phyloP scores from a whole-genome alignment of 1,140 invertebrate species.

The Drosophila malerkotliana region DNA sequence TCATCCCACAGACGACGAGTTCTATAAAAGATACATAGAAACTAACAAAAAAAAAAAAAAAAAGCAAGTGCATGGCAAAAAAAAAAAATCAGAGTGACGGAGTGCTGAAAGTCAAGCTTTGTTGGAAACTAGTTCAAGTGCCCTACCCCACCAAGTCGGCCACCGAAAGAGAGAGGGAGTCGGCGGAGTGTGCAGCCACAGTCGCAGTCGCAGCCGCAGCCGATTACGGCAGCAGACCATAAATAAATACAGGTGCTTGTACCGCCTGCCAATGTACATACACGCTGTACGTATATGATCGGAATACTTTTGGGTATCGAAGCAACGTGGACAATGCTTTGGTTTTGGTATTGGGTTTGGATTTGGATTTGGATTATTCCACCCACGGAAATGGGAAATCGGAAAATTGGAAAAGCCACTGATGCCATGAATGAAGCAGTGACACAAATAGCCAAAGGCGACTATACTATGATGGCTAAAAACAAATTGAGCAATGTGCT shows the following conservation, averaged over 20 bases:
- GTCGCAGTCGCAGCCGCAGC: conserved; percentile 23
- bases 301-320: not conserved
- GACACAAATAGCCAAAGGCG: conserved; percentile 29
- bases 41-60: too few relatives aligned
- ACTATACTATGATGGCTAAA: not conserved
- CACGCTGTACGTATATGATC: conserved; percentile 1
- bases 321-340: conserved; percentile 47
- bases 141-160: conserved; percentile 68
- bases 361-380: conserved; percentile 14
- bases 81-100: conserved; percentile 3
- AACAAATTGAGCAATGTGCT: conserved; percentile 57
- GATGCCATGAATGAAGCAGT: conserved; percentile 47
- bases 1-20: conserved; percentile 4
- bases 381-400: conserved; percentile 50
- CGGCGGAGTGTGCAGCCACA: not conserved
- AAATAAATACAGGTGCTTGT: conserved; percentile 72
- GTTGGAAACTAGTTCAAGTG: conserved; percentile 74
- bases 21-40: too few relatives aligned
- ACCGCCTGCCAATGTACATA: conserved; percentile 5
- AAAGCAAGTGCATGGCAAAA: too few relatives aligned
- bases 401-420: conserved; percentile 44
- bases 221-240: conserved; percentile 77
- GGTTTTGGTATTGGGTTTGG: not conserved
- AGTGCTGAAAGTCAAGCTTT: conserved; percentile 20
- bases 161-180: not conserved